Evolutionary conservation across 2,113 vertebrate species (phyloP).

Genomic region (Charadrius vociferus): DNA sequence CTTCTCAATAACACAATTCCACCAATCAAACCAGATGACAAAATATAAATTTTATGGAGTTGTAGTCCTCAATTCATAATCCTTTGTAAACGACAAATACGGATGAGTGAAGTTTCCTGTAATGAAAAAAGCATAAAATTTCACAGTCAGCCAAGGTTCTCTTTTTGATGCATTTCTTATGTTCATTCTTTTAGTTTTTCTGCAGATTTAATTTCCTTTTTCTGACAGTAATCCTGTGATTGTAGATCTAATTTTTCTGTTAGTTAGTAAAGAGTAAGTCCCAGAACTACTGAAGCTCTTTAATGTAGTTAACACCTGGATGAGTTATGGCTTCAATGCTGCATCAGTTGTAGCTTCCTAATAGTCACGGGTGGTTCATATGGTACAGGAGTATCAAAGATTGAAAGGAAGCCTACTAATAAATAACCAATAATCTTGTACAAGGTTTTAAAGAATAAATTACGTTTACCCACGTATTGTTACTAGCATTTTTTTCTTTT

Average conservation of each 20-base stretch:
- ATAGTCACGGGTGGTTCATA: constrained; percentile 17
- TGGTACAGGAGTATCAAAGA: constrained; percentile 23
- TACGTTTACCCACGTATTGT: neutral
- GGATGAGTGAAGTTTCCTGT: constrained; percentile 58
- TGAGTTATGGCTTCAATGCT: constrained; percentile 62
- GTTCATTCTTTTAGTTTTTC: constrained; percentile 25
- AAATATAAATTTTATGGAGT: constrained; percentile 74
- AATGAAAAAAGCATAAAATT: constrained; percentile 62
- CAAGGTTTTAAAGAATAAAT: constrained; percentile 49
- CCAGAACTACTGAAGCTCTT: constrained; percentile 47
- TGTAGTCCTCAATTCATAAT: constrained; percentile 75
- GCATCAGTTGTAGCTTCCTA: constrained; percentile 52
- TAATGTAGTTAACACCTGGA: constrained; percentile 67
- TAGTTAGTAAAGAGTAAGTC: constrained; percentile 60
- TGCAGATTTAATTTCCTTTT: constrained; percentile 53
- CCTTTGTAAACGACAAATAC: constrained; percentile 68
- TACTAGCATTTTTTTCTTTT: neutral
- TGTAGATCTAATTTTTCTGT: constrained; percentile 58
- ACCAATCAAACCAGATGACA: constrained; percentile 71
- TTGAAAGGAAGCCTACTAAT: constrained; percentile 41
- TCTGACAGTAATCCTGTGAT: constrained; percentile 38
- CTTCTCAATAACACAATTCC: constrained; percentile 66
- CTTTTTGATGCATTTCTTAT: constrained; percentile 45
- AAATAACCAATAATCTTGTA: constrained; percentile 59
- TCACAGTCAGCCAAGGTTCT: constrained; percentile 15